Percentiles rank a stretch among this genome's conserved stretches.
These are phyloP conservation scores for Smittia sp. DNA, from an alignment of 2,888 invertebrate species.

Conservation along the genomic window DNA sequence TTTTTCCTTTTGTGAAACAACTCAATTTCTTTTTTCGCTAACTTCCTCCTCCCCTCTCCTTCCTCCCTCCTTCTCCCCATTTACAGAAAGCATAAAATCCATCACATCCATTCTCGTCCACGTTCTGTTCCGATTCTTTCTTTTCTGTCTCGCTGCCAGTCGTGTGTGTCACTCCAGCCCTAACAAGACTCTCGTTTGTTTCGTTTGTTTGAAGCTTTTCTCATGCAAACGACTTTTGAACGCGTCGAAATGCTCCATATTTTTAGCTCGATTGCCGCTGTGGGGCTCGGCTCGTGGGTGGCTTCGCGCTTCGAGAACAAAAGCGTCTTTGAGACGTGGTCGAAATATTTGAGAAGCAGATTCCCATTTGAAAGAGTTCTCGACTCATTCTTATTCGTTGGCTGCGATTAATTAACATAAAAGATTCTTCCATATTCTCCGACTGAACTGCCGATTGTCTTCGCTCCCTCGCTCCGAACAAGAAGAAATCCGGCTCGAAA, in stretches of 20 bases:
- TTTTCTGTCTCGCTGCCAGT: neutral
- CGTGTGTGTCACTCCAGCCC: slow-evolving; percentile 24
- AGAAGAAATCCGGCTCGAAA: neutral
- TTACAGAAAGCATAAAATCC: slow-evolving; percentile 7
- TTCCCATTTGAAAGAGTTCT: neutral
- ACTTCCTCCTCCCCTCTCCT: too few species aligned
- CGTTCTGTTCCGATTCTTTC: slow-evolving; percentile 13
- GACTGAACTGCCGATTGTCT: neutral
- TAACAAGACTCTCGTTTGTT: slow-evolving; percentile 33
- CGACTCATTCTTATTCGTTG: neutral
- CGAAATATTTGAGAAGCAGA: neutral
- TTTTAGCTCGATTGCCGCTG: neutral
- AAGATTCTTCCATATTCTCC: neutral
- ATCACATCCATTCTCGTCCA: slow-evolving; percentile 28
- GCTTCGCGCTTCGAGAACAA: neutral
- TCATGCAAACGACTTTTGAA: neutral
- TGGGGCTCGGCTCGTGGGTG: neutral
- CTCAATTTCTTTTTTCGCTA: too few species aligned
- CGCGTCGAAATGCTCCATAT: neutral
- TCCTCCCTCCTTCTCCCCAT: too few species aligned
- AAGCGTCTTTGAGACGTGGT: neutral
- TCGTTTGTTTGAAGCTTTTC: neutral
- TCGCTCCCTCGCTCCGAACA: neutral
- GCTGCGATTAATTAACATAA: slow-evolving; percentile 1
- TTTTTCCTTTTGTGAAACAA: too few species aligned